phyloP scores from a whole-genome alignment of 2,113 vertebrate genomes.

The Osmerus eperlanus region DNA sequence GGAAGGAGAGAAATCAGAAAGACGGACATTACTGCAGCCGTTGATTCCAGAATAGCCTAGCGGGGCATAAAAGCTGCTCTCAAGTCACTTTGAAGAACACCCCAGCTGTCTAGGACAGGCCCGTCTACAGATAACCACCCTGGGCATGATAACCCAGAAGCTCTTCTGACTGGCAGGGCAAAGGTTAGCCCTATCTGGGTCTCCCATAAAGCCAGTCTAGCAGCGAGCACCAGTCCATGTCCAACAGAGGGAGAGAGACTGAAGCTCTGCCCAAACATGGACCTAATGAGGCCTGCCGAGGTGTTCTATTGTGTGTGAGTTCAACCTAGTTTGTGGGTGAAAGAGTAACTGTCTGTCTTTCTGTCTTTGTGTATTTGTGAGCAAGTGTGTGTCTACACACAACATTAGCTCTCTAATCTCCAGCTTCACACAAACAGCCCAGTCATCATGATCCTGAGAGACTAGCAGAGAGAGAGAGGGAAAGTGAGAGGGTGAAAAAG shows the following conservation, averaged over 20 bases:
- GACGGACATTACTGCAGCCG: slow-evolving; percentile 49
- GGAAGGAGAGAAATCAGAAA: slow-evolving; percentile 48
- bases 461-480: not conserved
- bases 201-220: too few species aligned
- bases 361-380: not conserved
- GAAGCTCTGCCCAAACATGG: too few species aligned
- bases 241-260: too few species aligned
- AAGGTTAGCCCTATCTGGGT: too few species aligned
- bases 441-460: slow-evolving; percentile 41
- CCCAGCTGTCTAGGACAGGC: slow-evolving; percentile 16
- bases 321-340: too few species aligned
- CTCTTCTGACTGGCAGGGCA: too few species aligned
- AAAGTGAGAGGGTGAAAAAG: not conserved
- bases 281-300: too few species aligned
- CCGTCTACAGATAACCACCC: not conserved
- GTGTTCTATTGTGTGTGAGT: too few species aligned
- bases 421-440: slow-evolving; percentile 28
- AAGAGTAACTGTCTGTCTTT: not conserved
- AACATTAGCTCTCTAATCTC: slow-evolving; percentile 21
- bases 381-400: slow-evolving; percentile 1
- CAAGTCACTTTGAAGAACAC: slow-evolving; percentile 32
- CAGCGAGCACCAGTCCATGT: too few species aligned
- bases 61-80: slow-evolving; percentile 33
- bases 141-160: too few species aligned
- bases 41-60: slow-evolving; percentile 47